These are phyloP conservation scores for Hipparchia semele DNA, from an alignment of 2,888 invertebrate genomes.

Conservation along the genomic window DNA sequence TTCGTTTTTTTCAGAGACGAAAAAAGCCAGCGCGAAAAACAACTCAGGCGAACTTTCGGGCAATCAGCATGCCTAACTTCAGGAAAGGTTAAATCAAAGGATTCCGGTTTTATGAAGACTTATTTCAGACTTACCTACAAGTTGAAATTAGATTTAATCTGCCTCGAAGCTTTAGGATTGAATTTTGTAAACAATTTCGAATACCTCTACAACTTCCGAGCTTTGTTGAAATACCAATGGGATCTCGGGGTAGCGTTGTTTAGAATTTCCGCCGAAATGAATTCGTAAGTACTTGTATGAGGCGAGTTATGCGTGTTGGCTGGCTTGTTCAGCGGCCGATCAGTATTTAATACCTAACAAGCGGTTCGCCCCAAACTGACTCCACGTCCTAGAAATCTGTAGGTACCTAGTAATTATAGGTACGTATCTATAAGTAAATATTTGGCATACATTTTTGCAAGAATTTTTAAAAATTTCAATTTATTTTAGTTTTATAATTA, in stretches of 20 bases:
- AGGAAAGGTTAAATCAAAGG: conserved; percentile 82
- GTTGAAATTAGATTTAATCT: conserved; percentile 83
- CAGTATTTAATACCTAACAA: conserved; percentile 58
- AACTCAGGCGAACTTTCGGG: conserved; percentile 76
- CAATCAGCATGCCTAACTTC: conserved; percentile 78
- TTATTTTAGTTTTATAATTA: no score
- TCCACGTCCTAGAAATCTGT: no score
- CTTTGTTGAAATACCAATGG: conserved; percentile 82
- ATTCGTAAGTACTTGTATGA: conserved; percentile 72
- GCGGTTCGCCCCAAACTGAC: no score
- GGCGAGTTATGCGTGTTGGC: conserved; percentile 68
- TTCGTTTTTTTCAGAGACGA: conserved; percentile 70
- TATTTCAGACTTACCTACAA: conserved; percentile 83
- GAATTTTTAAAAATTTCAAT: no score
- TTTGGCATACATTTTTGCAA: no score
- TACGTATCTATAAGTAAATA: no score
- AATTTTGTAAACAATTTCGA: conserved; percentile 83
- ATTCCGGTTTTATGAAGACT: conserved; percentile 83
- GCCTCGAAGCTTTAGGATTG: conserved; percentile 82
- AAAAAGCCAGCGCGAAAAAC: conserved; percentile 73
- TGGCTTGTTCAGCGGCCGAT: conserved; percentile 60
- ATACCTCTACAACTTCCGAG: conserved; percentile 81
- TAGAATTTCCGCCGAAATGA: conserved; percentile 79
- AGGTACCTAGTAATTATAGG: no score
- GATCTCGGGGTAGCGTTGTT: conserved; percentile 76